Evolutionary conservation across 2,888 invertebrate species (phyloP), one percentile per base, ranked within the genome.

Genomic region (Chrysina gloriosa): DNA sequence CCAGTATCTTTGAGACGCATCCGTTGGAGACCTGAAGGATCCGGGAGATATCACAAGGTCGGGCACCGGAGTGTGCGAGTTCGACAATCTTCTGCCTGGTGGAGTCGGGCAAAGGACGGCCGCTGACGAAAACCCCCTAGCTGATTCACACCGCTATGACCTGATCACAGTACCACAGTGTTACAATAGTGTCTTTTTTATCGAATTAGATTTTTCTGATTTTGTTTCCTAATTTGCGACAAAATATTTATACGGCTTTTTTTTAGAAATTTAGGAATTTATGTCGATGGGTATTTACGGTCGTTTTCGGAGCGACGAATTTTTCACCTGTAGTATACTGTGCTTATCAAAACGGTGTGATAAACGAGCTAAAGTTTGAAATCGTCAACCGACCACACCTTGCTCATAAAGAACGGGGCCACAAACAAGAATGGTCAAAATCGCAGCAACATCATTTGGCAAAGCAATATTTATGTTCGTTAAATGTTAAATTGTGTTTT

Each of bases 141-240:
- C 89, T 98, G 98, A 90, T 98, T 98, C 85, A 98, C 95, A 84
- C 98, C 98, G 88, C 97, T 97, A 90, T 98, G 98, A 86, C 98
- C 89, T 89, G 88, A 85, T 86, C 72, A 72, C 71, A 72, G 74
- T 71, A 72, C 70, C 73, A 73, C 72, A 74, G 65, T 42, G 16
- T 70, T 68, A 69, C 70, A 68, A 67, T 70, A 70, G 21, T 52
- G 19, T 58, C 48, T 52, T 47, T 3, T 11, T 31, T 65, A 58
- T 64, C 42, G 27, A 14, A 42, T 50, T 58, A 21, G 2, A 36
- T 47, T 47, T 56, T 56, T 54, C 58, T 42, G 27, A 50, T 52
- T 58, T 58, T 11, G 19, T 65, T 50, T 19, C 14, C 7, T 63
- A 21, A 39, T 42, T 61, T 61, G 58, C 58, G 58, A 61, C 58